Evolutionary conservation across 2,113 vertebrate genomes (phyloP).

Genomic region (Pampusana beccarii): DNA sequence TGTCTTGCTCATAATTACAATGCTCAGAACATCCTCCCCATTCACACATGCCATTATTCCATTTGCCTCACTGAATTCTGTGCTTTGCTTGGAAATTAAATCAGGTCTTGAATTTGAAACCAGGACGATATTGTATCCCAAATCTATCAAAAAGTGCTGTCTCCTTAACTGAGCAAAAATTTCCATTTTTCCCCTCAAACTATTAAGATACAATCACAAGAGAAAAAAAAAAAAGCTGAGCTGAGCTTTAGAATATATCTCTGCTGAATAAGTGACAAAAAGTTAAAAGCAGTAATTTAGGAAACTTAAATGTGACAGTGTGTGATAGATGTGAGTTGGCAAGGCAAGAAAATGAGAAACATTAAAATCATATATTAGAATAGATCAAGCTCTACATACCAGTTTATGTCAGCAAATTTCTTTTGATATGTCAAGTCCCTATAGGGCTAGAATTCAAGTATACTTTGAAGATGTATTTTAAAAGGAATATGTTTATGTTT

Average conservation of each 20-base stretch:
- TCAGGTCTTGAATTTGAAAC: conserved; percentile 61
- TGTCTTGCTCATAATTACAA: conserved; percentile 21
- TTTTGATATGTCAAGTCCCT: conserved; percentile 79
- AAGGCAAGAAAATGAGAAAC: conserved; percentile 84
- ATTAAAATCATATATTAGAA: conserved; percentile 86
- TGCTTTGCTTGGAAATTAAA: conserved; percentile 62
- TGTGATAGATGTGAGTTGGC: conserved; percentile 83
- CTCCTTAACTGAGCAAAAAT: conserved; percentile 65
- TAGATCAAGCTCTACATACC: conserved; percentile 79
- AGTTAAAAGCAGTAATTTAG: conserved; percentile 86
- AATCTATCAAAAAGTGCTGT: conserved; percentile 61
- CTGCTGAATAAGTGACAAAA: conserved; percentile 81
- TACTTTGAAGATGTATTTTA: conserved; percentile 79
- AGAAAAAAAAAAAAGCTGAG: background rate
- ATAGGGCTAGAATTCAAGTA: conserved; percentile 69
- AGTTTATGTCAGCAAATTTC: conserved; percentile 83
- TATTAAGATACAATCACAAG: conserved; percentile 73
- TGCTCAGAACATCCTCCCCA: background rate
- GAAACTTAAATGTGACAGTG: conserved; percentile 81
- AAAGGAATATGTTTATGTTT: conserved; percentile 76
- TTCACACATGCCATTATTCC: conserved; percentile 13
- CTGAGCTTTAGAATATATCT: conserved; percentile 72
- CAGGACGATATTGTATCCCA: conserved; percentile 61
- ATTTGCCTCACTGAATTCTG: conserved; percentile 38
- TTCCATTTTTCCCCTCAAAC: conserved; percentile 65